Evolutionary conservation across 1,140 invertebrate genomes (phyloP).

Genomic region (Caenorhabditis elegans): DNA sequence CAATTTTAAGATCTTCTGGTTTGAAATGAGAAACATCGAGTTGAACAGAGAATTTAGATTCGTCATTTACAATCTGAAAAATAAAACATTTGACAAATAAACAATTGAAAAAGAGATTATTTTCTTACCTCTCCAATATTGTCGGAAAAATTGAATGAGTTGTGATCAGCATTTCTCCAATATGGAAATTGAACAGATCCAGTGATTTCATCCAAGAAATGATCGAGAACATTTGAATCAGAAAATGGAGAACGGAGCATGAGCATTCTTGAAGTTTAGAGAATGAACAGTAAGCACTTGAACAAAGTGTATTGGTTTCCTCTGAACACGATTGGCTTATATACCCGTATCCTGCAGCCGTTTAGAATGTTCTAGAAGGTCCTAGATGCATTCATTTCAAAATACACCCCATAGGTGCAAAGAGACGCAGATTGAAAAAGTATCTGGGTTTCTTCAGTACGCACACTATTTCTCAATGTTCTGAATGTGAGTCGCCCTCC

Average conservation of each 20-base stretch:
- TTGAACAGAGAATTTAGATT: not conserved
- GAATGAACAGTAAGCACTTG: not conserved
- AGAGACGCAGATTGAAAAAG: not conserved
- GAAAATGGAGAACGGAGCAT: not conserved
- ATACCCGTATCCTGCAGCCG: not conserved
- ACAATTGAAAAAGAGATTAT: no score
- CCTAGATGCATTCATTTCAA: not conserved
- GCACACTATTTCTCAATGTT: not conserved
- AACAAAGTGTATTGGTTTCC: not conserved
- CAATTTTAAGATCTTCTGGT: constrained; percentile 8
- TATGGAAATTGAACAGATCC: not conserved
- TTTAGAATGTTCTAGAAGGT: not conserved
- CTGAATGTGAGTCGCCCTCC: no score
- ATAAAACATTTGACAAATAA: not conserved
- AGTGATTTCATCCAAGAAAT: not conserved
- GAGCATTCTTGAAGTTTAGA: not conserved
- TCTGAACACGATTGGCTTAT: not conserved
- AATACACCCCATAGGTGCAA: not conserved
- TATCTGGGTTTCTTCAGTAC: not conserved
- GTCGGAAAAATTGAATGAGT: constrained; percentile 8
- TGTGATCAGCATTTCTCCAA: constrained; percentile 16
- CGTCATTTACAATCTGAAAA: constrained; percentile 13
- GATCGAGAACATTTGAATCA: not conserved
- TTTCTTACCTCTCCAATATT: not conserved
- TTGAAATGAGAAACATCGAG: constrained; percentile 27